These are phyloP conservation scores for Cyclina sinensis DNA, from an alignment of 1,140 invertebrate species.

Conservation along the genomic window DNA sequence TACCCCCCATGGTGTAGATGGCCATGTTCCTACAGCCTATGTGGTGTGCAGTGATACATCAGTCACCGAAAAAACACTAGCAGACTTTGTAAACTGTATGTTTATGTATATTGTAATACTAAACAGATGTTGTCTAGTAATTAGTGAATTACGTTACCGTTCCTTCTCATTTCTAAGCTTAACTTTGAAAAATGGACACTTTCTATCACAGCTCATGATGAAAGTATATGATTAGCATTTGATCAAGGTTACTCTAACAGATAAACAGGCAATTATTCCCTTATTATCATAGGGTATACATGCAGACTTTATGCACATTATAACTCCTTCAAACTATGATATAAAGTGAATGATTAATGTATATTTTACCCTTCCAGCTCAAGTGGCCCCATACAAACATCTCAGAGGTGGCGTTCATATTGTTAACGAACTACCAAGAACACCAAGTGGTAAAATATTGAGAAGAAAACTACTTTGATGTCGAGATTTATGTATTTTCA, in stretches of 20 bases:
- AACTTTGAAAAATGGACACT: too few relatives aligned
- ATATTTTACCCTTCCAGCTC: slow-evolving; percentile 72
- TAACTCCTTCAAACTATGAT: too few relatives aligned
- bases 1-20: slow-evolving; percentile 91
- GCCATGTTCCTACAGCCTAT: slow-evolving; percentile 93
- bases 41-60: slow-evolving; percentile 89
- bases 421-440: slow-evolving; percentile 79
- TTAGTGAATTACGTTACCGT: too few relatives aligned
- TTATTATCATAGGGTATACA: too few relatives aligned
- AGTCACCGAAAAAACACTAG: slow-evolving; percentile 37
- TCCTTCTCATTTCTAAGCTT: too few relatives aligned
- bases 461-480: slow-evolving; percentile 69
- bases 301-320: too few relatives aligned
- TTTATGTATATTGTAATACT: background rate
- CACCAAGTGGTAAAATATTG: slow-evolving; percentile 81
- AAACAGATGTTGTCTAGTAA: too few relatives aligned
- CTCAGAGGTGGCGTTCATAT: slow-evolving; percentile 81
- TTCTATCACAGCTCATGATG: too few relatives aligned
- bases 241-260: too few relatives aligned
- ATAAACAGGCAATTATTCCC: too few relatives aligned
- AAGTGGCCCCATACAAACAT: slow-evolving; percentile 74
- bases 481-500: background rate
- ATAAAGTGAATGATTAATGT: too few relatives aligned
- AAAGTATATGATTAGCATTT: too few relatives aligned
- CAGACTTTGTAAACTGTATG: slow-evolving; percentile 71